phyloP scores from a whole-genome alignment of 2,888 invertebrate species.

The Phorcus lineatus region DNA sequence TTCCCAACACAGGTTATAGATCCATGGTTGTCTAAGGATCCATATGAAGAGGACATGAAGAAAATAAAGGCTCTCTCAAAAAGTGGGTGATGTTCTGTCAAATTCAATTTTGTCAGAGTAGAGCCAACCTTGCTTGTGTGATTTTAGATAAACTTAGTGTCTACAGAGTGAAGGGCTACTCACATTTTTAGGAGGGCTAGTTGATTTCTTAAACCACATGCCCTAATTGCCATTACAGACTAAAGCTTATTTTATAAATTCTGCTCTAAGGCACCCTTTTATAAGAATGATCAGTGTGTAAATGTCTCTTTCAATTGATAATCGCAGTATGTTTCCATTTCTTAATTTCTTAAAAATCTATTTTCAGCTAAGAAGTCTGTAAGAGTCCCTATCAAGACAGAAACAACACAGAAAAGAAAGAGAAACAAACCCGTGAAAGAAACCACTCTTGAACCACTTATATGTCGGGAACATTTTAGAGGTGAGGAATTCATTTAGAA shows the following conservation, averaged over 20 bases:
- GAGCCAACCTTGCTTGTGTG: not conserved
- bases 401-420: constrained; percentile 39
- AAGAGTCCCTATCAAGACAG: not conserved
- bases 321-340: too few relatives aligned
- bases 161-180: too few relatives aligned
- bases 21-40: constrained; percentile 56
- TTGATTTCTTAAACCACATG: too few relatives aligned
- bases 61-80: constrained; percentile 49
- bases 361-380: not conserved
- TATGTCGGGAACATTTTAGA: not conserved
- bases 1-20: constrained; percentile 44
- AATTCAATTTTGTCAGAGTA: too few relatives aligned
- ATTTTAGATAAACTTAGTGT: too few relatives aligned
- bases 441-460: not conserved
- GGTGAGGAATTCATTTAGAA: not conserved
- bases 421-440: constrained; percentile 30
- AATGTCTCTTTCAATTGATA: too few relatives aligned
- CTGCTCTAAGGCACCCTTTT: too few relatives aligned
- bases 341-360: too few relatives aligned
- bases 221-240: too few relatives aligned
- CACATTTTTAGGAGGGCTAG: too few relatives aligned
- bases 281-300: too few relatives aligned
- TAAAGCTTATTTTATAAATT: too few relatives aligned
- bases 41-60: constrained; percentile 49
- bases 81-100: constrained; percentile 39